A percentile compares a stretch with the other conserved stretches of the same genome.
Evolutionary conservation across 2,113 vertebrate genomes (phyloP).

Genomic region (Pseudorhombus dupliciocellatus): DNA sequence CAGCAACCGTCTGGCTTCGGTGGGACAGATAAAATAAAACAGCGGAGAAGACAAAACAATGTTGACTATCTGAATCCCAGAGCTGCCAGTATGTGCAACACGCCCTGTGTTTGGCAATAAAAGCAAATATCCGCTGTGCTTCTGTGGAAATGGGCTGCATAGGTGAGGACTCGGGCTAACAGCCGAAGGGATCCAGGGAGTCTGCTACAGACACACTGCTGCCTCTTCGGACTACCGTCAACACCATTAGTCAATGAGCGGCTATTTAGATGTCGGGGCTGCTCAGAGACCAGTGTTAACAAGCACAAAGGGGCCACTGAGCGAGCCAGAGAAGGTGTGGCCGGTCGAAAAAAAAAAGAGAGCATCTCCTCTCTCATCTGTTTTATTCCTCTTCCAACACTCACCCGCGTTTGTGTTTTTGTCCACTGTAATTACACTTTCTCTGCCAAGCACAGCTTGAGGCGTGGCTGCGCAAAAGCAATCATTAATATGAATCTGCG

Average conservation of each 20-base stretch:
- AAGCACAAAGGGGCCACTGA: constrained; percentile 64
- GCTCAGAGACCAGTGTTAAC: constrained; percentile 69
- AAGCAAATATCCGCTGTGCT: constrained; percentile 23
- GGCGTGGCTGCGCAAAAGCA: constrained; percentile 71
- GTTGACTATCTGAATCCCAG: constrained; percentile 13
- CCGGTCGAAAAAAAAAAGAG: constrained; percentile 33
- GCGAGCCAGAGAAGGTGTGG: constrained; percentile 29
- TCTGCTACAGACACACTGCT: constrained; percentile 8
- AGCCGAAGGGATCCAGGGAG: constrained; percentile 42
- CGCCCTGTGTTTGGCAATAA: constrained; percentile 15
- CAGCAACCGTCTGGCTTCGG: neutral
- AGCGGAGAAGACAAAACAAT: neutral
- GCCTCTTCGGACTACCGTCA: constrained; percentile 31
- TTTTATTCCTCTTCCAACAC: constrained; percentile 37
- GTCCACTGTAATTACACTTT: constrained; percentile 75
- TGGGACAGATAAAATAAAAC: constrained; percentile 6
- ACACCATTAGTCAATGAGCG: constrained; percentile 47
- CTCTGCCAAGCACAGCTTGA: constrained; percentile 76
- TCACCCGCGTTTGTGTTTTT: constrained; percentile 48
- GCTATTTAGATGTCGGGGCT: constrained; percentile 56
- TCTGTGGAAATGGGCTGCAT: constrained; percentile 35
- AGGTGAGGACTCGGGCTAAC: constrained; percentile 16
- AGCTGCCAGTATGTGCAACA: constrained; percentile 21
- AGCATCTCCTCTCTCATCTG: constrained; percentile 36
- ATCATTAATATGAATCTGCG: constrained; percentile 75